Evolutionary conservation across 2,797 vertebrate species (phyloP).

Genomic region (Micropoecilia bifurca): DNA sequence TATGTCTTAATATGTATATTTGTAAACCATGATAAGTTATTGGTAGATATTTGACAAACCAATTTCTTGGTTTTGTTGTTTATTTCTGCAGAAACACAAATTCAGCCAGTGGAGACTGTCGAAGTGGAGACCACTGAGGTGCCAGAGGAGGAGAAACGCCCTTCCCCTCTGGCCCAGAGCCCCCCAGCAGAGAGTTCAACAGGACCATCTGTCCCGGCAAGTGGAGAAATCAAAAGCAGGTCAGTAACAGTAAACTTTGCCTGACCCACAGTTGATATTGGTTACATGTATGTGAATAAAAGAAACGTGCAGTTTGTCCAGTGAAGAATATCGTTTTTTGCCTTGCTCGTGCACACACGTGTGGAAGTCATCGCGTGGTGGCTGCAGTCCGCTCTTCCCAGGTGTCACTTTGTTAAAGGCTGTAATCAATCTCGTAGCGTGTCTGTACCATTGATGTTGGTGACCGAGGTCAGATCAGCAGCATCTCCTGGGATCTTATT

Average conservation of each 20-base stretch:
- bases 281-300: slow-evolving; percentile 5
- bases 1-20: background rate
- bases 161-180: slow-evolving; percentile 83
- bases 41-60: background rate
- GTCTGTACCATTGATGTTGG: slow-evolving; percentile 62
- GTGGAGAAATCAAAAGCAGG: slow-evolving; percentile 92
- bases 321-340: slow-evolving; percentile 16
- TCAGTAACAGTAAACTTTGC: slow-evolving; percentile 71
- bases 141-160: slow-evolving; percentile 81
- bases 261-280: slow-evolving; percentile 34
- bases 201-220: slow-evolving; percentile 84
- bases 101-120: slow-evolving; percentile 78
- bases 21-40: background rate
- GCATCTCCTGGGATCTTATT: slow-evolving; percentile 69
- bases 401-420: slow-evolving; percentile 71
- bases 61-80: slow-evolving; percentile 7
- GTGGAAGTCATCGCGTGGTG: slow-evolving; percentile 50
- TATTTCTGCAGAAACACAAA: slow-evolving; percentile 84
- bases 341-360: slow-evolving; percentile 28
- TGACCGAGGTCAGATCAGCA: slow-evolving; percentile 56
- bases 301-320: slow-evolving; percentile 9
- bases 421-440: slow-evolving; percentile 72
- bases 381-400: slow-evolving; percentile 46
- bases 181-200: slow-evolving; percentile 80
- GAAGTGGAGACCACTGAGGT: slow-evolving; percentile 69